phyloP scores from a whole-genome alignment of 2,797 vertebrate species.

The Pampus argenteus region DNA sequence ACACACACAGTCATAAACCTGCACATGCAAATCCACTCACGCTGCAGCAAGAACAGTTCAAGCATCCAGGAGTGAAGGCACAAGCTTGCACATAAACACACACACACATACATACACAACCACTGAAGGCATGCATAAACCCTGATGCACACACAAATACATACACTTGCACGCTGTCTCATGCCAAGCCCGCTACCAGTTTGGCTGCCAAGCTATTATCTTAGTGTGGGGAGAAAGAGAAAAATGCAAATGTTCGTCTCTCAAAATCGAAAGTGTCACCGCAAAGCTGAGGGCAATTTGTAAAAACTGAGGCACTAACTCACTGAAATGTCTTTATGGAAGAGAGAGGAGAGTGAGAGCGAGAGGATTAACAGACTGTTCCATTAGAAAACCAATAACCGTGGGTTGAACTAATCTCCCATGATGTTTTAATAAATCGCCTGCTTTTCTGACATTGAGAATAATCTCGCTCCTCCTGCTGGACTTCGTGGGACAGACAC shows the following conservation, averaged over 20 bases:
- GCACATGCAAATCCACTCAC: slow-evolving; percentile 23
- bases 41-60: slow-evolving; percentile 1
- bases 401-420: slow-evolving; percentile 81
- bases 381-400: slow-evolving; percentile 84
- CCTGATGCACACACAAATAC: slow-evolving; percentile 49
- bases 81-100: slow-evolving; percentile 30
- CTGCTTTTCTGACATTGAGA: slow-evolving; percentile 79
- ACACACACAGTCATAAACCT: slow-evolving; percentile 10
- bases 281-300: slow-evolving; percentile 83
- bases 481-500: slow-evolving; percentile 55
- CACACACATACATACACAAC: slow-evolving; percentile 39
- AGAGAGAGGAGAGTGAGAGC: slow-evolving; percentile 70
- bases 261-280: slow-evolving; percentile 83
- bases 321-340: slow-evolving; percentile 81
- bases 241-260: slow-evolving; percentile 80
- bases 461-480: slow-evolving; percentile 62
- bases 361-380: slow-evolving; percentile 82
- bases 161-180: slow-evolving; percentile 52
- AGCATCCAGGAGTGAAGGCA: slow-evolving; percentile 27
- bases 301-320: slow-evolving; percentile 81
- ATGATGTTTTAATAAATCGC: slow-evolving; percentile 84
- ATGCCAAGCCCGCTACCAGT: slow-evolving; percentile 69
- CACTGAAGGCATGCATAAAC: slow-evolving; percentile 46
- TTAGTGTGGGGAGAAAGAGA: slow-evolving; percentile 58
- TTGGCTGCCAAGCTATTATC: slow-evolving; percentile 80